A percentile compares a stretch with the other conserved stretches of the same genome.
Evolutionary conservation across 1,140 invertebrate species (phyloP).

Genomic region (Neomicropteryx cornuta): DNA sequence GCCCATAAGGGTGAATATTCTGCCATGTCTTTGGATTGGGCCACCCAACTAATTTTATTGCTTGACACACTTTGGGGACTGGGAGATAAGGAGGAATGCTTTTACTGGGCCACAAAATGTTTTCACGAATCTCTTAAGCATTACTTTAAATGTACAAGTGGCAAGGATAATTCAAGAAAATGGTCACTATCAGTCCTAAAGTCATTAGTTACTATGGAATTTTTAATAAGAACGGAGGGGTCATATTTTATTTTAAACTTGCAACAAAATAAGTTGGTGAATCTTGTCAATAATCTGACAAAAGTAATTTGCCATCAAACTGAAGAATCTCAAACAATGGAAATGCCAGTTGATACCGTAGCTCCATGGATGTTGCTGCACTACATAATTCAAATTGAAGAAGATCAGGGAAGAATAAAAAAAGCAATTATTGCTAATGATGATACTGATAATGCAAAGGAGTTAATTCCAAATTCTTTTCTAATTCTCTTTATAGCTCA

Average conservation of each 20-base stretch:
- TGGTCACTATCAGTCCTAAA: constrained; percentile 55
- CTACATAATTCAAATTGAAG: constrained; percentile 57
- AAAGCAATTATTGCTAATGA: constrained; percentile 24
- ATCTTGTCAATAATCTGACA: constrained; percentile 65
- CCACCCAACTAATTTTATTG: constrained; percentile 47
- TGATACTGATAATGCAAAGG: constrained; percentile 36
- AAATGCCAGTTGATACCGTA: constrained; percentile 59
- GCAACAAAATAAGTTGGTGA: constrained; percentile 39
- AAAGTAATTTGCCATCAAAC: constrained; percentile 62
- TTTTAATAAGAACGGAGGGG: constrained; percentile 48
- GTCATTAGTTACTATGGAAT: constrained; percentile 54
- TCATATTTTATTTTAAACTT: constrained; percentile 39
- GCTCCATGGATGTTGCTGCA: constrained; percentile 78
- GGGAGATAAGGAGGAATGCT: constrained; percentile 47
- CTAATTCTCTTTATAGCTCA: constrained; percentile 74
- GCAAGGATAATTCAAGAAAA: constrained; percentile 42
- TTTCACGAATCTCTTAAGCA: constrained; percentile 50
- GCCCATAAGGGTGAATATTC: constrained; percentile 29
- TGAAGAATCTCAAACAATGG: constrained; percentile 49
- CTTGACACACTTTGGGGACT: constrained; percentile 60
- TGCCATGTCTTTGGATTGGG: constrained; percentile 38
- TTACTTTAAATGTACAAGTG: constrained; percentile 39
- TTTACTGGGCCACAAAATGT: constrained; percentile 64
- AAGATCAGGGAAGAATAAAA: constrained; percentile 31
- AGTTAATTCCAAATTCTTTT: constrained; percentile 61